Conservation (phyloP, 2,113 vertebrate genomes). For the Triplophysa tibetana region DNA sequence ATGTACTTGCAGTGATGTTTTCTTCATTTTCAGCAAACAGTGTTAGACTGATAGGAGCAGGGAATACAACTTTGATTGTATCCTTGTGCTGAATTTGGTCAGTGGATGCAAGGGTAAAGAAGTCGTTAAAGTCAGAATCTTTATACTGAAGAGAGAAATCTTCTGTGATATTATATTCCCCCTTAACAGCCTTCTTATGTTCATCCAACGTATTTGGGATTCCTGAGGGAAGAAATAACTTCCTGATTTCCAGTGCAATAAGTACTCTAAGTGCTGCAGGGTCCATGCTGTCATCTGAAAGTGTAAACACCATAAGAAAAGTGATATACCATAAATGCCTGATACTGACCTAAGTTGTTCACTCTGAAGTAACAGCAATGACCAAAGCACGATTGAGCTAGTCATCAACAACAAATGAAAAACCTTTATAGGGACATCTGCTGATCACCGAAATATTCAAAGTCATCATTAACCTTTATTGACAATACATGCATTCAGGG, state of each 20-base stretch:
- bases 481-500: no score
- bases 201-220: slow-evolving; percentile 50
- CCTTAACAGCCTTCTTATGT: slow-evolving; percentile 44
- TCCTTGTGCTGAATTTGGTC: slow-evolving; percentile 55
- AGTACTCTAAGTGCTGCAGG: slow-evolving; percentile 43
- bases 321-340: no score
- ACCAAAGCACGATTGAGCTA: no score
- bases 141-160: slow-evolving; percentile 53
- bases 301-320: no score
- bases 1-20: slow-evolving; percentile 38
- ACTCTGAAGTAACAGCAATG: no score
- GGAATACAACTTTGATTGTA: slow-evolving; percentile 51
- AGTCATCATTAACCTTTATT: no score
- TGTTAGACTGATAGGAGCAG: slow-evolving; percentile 33
- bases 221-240: slow-evolving; percentile 45
- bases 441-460: no score
- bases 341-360: no score
- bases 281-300: background rate
- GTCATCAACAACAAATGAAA: no score
- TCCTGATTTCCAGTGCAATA: slow-evolving; percentile 39
- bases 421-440: no score
- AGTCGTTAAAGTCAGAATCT: slow-evolving; percentile 51
- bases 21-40: slow-evolving; percentile 31
- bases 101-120: slow-evolving; percentile 39
- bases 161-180: slow-evolving; percentile 39